Evolutionary conservation across 2,797 vertebrate genomes (phyloP).

Genomic region (Periparus ater): DNA sequence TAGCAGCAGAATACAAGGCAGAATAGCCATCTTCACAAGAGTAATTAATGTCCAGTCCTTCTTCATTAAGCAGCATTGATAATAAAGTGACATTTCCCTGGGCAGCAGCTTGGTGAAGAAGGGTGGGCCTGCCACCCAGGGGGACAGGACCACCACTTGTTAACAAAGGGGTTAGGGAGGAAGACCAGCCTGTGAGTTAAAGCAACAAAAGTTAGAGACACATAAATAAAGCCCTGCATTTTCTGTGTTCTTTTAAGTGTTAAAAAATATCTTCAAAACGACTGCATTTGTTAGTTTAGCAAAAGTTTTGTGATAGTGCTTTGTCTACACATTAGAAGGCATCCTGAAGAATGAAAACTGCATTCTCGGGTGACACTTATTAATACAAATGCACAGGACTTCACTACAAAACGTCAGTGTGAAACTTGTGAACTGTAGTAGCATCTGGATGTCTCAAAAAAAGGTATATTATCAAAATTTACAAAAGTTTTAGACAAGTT

Average conservation of each 20-base stretch:
- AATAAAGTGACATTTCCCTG: constrained; percentile 99
- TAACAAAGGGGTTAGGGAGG: constrained; percentile 95
- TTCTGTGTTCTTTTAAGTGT: neutral
- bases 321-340: neutral
- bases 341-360: constrained; percentile 19
- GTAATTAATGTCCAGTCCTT: constrained; percentile 88
- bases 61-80: constrained; percentile 99
- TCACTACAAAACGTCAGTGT: neutral
- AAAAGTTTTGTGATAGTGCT: constrained; percentile 4
- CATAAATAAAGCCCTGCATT: constrained; percentile 15
- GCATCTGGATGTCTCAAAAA: neutral
- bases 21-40: constrained; percentile 88
- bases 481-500: neutral
- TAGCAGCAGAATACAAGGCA: constrained; percentile 99
- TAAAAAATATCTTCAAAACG: constrained; percentile 10
- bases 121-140: constrained; percentile 98
- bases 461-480: neutral
- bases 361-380: neutral
- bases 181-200: constrained; percentile 95
- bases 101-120: constrained; percentile 99
- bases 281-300: constrained; percentile 53
- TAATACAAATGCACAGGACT: constrained; percentile 18
- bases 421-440: neutral
- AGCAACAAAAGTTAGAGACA: constrained; percentile 78
- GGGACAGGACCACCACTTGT: constrained; percentile 96